A percentile compares a stretch with the other conserved stretches of the same genome.
phyloP scores from a whole-genome alignment of 2,797 vertebrate species.

The Paramormyrops hopkinsi region DNA sequence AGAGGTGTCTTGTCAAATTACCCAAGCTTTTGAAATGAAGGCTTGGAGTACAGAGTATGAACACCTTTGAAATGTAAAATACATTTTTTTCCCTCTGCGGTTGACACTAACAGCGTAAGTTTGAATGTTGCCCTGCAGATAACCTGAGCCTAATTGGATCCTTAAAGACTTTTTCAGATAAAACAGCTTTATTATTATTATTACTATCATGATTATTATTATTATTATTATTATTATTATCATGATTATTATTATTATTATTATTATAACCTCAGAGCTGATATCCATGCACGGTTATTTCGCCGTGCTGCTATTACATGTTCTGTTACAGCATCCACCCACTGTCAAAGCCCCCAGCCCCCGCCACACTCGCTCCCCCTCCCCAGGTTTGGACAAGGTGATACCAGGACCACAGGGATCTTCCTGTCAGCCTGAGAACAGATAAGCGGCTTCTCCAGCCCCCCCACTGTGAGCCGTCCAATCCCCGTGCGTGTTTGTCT shows the following conservation, averaged over 20 bases:
- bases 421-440: conserved; percentile 44
- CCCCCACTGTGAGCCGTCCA: conserved; percentile 43
- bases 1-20: conserved; percentile 31
- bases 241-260: neutral
- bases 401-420: conserved; percentile 36
- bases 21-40: conserved; percentile 5
- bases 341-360: conserved; percentile 29
- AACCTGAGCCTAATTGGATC: conserved; percentile 16
- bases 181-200: neutral
- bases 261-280: neutral
- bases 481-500: conserved; percentile 37
- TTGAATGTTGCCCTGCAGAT: neutral
- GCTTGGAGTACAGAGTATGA: neutral
- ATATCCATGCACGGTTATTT: conserved; percentile 16
- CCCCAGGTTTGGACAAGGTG: conserved; percentile 36
- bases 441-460: conserved; percentile 41
- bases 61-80: conserved; percentile 20
- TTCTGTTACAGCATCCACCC: neutral
- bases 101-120: neutral
- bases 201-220: neutral
- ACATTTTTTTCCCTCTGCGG: conserved; percentile 21
- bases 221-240: neutral
- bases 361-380: conserved; percentile 36
- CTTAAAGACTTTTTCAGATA: neutral
- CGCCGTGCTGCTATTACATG: neutral